phyloP scores from a whole-genome alignment of 1,140 invertebrate species.

The Potamilus streckersoni region DNA sequence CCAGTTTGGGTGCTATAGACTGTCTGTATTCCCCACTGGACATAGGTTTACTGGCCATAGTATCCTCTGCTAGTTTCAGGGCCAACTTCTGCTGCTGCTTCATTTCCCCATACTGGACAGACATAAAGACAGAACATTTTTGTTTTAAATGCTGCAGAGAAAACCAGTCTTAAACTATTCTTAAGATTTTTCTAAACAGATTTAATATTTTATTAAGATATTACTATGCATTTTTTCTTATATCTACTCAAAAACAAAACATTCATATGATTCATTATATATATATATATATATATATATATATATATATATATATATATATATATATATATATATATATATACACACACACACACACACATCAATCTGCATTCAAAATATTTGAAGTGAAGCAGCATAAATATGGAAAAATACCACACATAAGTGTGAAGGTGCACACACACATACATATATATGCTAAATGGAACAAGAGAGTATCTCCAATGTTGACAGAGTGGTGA shows the following conservation, averaged over 20 bases:
- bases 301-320: no score
- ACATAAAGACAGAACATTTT: background rate
- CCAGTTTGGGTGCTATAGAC: constrained; percentile 53
- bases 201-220: background rate
- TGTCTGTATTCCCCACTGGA: constrained; percentile 56
- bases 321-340: no score
- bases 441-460: no score
- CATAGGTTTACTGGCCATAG: constrained; percentile 47
- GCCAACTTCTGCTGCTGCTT: constrained; percentile 51
- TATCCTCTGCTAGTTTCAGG: constrained; percentile 52
- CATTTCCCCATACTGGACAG: constrained; percentile 54
- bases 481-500: no score
- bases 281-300: no score
- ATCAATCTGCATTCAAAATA: no score
- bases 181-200: background rate
- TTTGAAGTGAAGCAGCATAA: no score
- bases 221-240: background rate
- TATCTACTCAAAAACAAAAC: constrained; percentile 2
- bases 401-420: no score
- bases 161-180: background rate
- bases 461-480: no score
- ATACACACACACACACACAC: no score
- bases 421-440: no score
- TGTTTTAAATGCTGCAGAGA: background rate
- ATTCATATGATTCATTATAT: background rate